These are phyloP conservation scores for Muscina levida DNA, from an alignment of 2,888 invertebrate genomes.

Conservation along the genomic window DNA sequence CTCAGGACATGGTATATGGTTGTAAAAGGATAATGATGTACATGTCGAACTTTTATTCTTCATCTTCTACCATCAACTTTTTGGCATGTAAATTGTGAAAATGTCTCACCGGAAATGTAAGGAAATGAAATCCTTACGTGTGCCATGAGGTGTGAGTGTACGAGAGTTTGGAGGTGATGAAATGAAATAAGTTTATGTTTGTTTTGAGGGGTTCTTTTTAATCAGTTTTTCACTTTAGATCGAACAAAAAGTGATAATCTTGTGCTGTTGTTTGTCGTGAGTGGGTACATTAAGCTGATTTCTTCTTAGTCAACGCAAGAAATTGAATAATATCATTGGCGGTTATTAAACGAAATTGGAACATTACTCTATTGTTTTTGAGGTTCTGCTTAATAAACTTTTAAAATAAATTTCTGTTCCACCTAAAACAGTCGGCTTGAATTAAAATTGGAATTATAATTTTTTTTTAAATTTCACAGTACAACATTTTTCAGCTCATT, in stretches of 20 bases:
- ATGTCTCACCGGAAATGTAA: neutral
- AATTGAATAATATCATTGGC: too few species aligned
- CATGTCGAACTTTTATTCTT: neutral
- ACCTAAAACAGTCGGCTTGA: too few species aligned
- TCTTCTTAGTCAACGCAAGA: too few species aligned
- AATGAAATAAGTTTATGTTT: neutral
- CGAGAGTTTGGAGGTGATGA: neutral
- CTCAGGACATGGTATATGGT: neutral
- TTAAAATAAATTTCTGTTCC: too few species aligned
- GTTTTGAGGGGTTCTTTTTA: neutral
- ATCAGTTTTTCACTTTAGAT: neutral
- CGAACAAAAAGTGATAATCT: neutral
- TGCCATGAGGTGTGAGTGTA: neutral
- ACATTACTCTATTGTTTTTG: too few species aligned
- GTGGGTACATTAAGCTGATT: too few species aligned
- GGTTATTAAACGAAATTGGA: too few species aligned
- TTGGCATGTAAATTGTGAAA: neutral
- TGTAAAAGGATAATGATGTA: neutral
- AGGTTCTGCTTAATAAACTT: too few species aligned
- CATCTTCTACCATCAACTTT: neutral
- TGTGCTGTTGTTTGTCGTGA: too few species aligned
- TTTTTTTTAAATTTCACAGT: too few species aligned
- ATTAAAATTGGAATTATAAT: too few species aligned
- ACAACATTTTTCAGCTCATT: too few species aligned
- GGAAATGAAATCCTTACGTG: conserved; percentile 17